Evolutionary conservation across 2,113 vertebrate genomes (phyloP).

Genomic region (Mesitornis unicolor): DNA sequence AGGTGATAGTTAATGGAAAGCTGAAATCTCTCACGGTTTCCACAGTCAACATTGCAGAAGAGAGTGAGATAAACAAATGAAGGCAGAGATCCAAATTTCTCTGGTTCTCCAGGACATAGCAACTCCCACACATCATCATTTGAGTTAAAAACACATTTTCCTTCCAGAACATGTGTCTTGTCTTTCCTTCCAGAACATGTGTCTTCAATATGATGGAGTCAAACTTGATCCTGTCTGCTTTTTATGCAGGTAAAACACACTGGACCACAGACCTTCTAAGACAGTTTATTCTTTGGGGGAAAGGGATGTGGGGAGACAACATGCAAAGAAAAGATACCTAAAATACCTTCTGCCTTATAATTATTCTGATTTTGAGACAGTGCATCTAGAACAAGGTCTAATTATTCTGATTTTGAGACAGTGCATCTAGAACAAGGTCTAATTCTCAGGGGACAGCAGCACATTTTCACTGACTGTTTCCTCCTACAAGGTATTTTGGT

Average conservation of each 20-base stretch:
- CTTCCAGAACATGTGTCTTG: neutral
- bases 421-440: neutral
- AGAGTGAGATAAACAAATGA: neutral
- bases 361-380: neutral
- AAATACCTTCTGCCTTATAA: neutral
- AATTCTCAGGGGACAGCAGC: neutral
- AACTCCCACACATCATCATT: neutral
- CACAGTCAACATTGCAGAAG: neutral
- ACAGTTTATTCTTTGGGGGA: neutral
- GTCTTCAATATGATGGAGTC: neutral
- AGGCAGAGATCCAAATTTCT: neutral
- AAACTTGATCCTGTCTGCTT: neutral
- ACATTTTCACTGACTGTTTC: neutral
- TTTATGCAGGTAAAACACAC: neutral
- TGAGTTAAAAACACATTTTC: neutral
- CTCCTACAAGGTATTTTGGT: neutral
- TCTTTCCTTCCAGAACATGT: neutral
- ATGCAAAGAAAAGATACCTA: neutral
- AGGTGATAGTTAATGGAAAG: neutral
- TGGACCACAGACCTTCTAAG: neutral
- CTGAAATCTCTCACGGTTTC: neutral
- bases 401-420: neutral
- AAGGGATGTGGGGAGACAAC: neutral
- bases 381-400: neutral
- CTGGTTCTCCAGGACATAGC: neutral